Percentiles rank a stretch among this genome's conserved stretches.
phyloP scores from a whole-genome alignment of 2,888 invertebrate genomes.

The Globia sparganii region DNA sequence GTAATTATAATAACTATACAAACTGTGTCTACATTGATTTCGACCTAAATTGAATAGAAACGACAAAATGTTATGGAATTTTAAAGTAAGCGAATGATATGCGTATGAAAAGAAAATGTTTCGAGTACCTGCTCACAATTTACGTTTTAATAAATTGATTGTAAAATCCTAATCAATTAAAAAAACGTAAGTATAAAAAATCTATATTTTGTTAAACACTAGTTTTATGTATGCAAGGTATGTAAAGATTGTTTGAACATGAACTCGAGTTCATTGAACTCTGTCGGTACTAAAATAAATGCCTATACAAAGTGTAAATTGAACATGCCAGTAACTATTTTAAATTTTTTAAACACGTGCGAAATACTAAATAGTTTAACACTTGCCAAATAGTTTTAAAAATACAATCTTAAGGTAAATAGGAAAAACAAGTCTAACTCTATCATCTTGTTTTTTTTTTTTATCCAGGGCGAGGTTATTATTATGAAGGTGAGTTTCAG shows the following conservation, averaged over 20 bases:
- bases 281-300: slow-evolving; percentile 57
- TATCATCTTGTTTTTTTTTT: slow-evolving; percentile 18
- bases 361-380: slow-evolving; percentile 17
- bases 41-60: not conserved
- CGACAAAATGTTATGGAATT: not conserved
- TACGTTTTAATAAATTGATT: not conserved
- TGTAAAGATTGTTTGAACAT: slow-evolving; percentile 36
- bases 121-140: not conserved
- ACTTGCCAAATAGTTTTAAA: slow-evolving; percentile 8
- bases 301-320: slow-evolving; percentile 57
- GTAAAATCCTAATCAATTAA: not conserved
- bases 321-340: slow-evolving; percentile 50
- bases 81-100: slow-evolving; percentile 4
- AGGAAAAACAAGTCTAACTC: not conserved
- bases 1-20: not conserved
- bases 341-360: slow-evolving; percentile 37
- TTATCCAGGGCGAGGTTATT: slow-evolving; percentile 22
- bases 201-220: not conserved
- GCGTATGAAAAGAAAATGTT: not conserved
- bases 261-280: slow-evolving; percentile 58
- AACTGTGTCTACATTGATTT: not conserved
- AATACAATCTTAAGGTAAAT: not conserved
- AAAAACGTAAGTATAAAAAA: not conserved
- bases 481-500: slow-evolving; percentile 30
- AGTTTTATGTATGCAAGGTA: slow-evolving; percentile 21